phyloP scores from a whole-genome alignment of 1,140 invertebrate genomes.

The Cydia pomonella region DNA sequence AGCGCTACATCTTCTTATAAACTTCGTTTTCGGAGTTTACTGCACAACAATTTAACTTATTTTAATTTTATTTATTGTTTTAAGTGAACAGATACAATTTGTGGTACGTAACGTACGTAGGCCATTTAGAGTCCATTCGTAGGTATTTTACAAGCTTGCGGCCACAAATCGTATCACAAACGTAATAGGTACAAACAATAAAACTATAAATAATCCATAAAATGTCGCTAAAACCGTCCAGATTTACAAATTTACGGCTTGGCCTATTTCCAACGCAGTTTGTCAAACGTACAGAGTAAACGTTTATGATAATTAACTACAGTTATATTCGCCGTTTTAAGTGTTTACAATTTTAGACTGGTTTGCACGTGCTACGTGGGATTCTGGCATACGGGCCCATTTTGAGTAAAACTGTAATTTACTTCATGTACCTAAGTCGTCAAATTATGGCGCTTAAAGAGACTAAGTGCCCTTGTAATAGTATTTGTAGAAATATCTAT shows the following conservation, averaged over 20 bases:
- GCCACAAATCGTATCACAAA: neutral
- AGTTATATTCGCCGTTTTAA: neutral
- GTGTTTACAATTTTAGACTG: constrained; percentile 7
- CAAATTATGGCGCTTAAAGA: too few species aligned
- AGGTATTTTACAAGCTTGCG: neutral
- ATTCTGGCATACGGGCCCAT: neutral
- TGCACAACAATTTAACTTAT: too few species aligned
- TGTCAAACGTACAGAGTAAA: constrained; percentile 24
- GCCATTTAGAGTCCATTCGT: neutral
- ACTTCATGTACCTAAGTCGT: too few species aligned
- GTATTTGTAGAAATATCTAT: too few species aligned
- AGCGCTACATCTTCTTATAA: too few species aligned
- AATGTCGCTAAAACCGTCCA: constrained; percentile 17
- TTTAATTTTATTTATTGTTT: too few species aligned
- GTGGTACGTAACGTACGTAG: too few species aligned
- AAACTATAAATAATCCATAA: constrained; percentile 20
- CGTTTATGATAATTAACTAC: neutral
- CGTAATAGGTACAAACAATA: constrained; percentile 1
- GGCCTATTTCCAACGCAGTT: constrained; percentile 18
- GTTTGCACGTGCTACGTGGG: neutral
- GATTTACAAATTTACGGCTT: constrained; percentile 18
- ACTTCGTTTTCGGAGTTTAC: too few species aligned
- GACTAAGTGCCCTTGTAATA: too few species aligned
- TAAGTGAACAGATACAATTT: too few species aligned
- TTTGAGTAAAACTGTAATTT: too few species aligned